Evolutionary conservation across 2,888 invertebrate genomes (phyloP).

Genomic region (Drosophila sordidula): DNA sequence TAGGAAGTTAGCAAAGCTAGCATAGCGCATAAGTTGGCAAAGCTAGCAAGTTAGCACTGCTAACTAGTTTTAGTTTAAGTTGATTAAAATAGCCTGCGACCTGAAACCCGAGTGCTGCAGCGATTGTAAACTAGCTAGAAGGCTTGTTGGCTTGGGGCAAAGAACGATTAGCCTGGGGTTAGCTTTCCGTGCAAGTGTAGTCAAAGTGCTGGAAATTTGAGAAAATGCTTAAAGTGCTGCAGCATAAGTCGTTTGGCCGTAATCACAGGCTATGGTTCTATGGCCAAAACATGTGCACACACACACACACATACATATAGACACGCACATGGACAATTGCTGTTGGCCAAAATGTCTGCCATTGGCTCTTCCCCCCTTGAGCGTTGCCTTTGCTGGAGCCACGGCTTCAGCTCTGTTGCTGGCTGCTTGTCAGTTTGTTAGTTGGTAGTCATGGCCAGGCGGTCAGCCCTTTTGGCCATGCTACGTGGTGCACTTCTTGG

Average conservation of each 20-base stretch:
- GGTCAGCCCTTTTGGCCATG: constrained; percentile 48
- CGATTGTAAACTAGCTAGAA: constrained; percentile 8
- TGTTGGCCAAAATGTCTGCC: constrained; percentile 32
- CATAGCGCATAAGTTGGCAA: no score
- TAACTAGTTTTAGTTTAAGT: background rate
- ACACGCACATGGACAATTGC: constrained; percentile 23
- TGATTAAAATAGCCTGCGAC: no score
- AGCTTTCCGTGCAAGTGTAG: background rate
- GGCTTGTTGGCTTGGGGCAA: background rate
- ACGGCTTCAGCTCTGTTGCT: background rate
- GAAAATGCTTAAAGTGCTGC: constrained; percentile 35
- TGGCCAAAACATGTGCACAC: constrained; percentile 37
- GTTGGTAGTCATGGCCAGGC: constrained; percentile 42
- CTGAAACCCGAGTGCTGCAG: background rate
- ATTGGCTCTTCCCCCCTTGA: constrained; percentile 11
- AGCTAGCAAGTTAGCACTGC: no score
- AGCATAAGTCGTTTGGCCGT: constrained; percentile 36
- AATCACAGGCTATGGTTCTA: constrained; percentile 43
- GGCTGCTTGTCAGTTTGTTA: constrained; percentile 16
- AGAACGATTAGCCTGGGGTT: constrained; percentile 1
- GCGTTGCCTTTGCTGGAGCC: background rate
- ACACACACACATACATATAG: constrained; percentile 11
- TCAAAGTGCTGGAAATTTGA: constrained; percentile 22
- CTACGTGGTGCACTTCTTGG: constrained; percentile 56
- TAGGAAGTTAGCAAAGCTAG: no score